These are phyloP conservation scores for Parauchenoglanis ngamensis DNA, from an alignment of 2,797 vertebrate species.

Conservation along the genomic window DNA sequence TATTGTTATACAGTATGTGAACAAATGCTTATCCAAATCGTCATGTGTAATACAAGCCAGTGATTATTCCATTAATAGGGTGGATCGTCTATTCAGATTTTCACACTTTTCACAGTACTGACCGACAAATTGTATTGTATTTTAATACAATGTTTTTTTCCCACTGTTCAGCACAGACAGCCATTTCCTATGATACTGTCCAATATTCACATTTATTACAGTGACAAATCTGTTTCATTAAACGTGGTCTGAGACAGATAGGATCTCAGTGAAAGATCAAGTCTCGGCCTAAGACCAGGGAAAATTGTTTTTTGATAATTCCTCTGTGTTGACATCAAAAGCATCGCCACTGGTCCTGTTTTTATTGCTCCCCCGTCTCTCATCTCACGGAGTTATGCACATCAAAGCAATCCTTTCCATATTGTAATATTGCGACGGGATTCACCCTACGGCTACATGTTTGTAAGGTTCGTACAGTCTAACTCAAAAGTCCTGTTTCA, in stretches of 20 bases:
- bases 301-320: conserved; percentile 57
- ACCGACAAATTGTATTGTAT: conserved; percentile 30
- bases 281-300: conserved; percentile 42
- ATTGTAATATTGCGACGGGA: conserved; percentile 61
- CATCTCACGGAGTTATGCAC: conserved; percentile 61
- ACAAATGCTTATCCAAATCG: conserved; percentile 37
- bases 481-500: conserved; percentile 62
- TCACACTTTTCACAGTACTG: conserved; percentile 6
- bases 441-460: conserved; percentile 61
- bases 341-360: conserved; percentile 56
- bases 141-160: conserved; percentile 32
- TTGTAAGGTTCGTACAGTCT: conserved; percentile 60
- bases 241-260: conserved; percentile 56
- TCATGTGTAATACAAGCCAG: neutral
- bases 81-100: conserved; percentile 31
- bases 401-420: conserved; percentile 62
- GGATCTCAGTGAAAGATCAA: conserved; percentile 52
- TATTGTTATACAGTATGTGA: neutral
- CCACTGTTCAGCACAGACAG: conserved; percentile 6
- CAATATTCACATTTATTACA: conserved; percentile 55
- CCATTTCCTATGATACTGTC: conserved; percentile 43
- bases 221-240: conserved; percentile 57
- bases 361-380: conserved; percentile 64
- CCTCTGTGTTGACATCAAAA: conserved; percentile 61
- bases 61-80: conserved; percentile 37